phyloP scores from a whole-genome alignment of 2,797 vertebrate species.

The Paramormyrops hopkinsi region DNA sequence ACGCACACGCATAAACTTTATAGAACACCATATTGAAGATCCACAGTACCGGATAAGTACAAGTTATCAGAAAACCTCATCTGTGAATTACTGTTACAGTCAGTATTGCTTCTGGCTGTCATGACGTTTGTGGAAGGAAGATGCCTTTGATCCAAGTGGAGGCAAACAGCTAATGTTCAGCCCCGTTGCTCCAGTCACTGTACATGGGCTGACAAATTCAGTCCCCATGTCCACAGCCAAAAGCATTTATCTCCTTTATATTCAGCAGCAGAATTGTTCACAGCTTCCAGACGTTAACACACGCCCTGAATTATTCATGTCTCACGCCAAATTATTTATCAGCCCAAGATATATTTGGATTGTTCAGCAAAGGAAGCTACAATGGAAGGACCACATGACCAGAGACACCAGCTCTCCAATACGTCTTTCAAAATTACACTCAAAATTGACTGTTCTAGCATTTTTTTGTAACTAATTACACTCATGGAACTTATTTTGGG shows the following conservation, averaged over 20 bases:
- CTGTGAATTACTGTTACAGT: background rate
- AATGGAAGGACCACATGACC: conserved; percentile 1
- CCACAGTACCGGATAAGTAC: background rate
- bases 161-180: background rate
- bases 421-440: background rate
- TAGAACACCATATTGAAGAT: background rate
- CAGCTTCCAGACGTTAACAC: conserved; percentile 45
- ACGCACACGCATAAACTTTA: background rate
- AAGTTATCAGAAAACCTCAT: background rate
- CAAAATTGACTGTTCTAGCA: background rate
- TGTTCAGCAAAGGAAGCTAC: conserved; percentile 31
- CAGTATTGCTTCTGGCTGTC: background rate
- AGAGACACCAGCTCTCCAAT: background rate
- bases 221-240: conserved; percentile 23
- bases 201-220: conserved; percentile 10
- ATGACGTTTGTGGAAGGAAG: background rate
- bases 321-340: conserved; percentile 46
- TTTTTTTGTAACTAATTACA: conserved; percentile 5
- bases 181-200: conserved; percentile 20
- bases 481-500: background rate
- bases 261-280: conserved; percentile 38
- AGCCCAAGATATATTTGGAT: conserved; percentile 46
- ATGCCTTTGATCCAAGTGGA: background rate
- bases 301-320: conserved; percentile 45
- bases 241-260: conserved; percentile 44